A percentile compares a stretch with the other conserved stretches of the same genome.
Evolutionary conservation across 2,888 invertebrate genomes (phyloP).

Genomic region (Andrena haemorrhoa): DNA sequence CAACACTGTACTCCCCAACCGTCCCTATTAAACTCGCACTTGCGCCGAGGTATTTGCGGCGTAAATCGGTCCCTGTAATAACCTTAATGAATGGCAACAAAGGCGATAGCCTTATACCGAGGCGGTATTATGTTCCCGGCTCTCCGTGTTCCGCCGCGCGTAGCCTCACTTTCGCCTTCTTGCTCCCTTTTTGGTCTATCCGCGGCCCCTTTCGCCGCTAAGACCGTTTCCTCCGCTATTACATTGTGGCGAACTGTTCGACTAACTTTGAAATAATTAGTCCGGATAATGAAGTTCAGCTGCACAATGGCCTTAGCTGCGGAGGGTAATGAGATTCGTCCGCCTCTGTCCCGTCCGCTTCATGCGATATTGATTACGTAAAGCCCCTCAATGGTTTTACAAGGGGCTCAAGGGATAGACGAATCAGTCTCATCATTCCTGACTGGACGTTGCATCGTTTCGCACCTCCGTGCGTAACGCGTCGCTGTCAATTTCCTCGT

Average conservation of each 20-base stretch:
- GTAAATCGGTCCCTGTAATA: conserved; percentile 78
- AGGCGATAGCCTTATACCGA: conserved; percentile 62
- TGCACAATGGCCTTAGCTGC: conserved; percentile 77
- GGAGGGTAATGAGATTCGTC: conserved; percentile 79
- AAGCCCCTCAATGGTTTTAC: conserved; percentile 61
- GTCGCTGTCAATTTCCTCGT: conserved; percentile 37
- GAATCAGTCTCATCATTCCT: conserved; percentile 65
- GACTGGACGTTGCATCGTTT: conserved; percentile 46
- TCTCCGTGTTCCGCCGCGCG: conserved; percentile 46
- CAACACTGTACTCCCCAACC: neutral
- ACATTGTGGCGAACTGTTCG: conserved; percentile 82
- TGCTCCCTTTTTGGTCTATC: conserved; percentile 59
- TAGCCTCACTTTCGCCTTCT: conserved; percentile 51
- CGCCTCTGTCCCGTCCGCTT: conserved; percentile 66
- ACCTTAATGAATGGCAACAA: conserved; percentile 78
- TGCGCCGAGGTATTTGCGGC: conserved; percentile 61
- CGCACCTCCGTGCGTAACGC: conserved; percentile 30
- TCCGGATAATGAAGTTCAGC: conserved; percentile 82
- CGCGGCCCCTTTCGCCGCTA: conserved; percentile 60
- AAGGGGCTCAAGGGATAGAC: conserved; percentile 50
- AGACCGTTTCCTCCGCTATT: conserved; percentile 80
- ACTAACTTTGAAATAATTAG: conserved; percentile 84
- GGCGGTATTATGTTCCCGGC: conserved; percentile 73
- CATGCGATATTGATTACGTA: conserved; percentile 79
- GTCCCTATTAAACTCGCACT: conserved; percentile 64